phyloP scores from a whole-genome alignment of 2,113 vertebrate species.

The Thamnaconus septentrionalis region DNA sequence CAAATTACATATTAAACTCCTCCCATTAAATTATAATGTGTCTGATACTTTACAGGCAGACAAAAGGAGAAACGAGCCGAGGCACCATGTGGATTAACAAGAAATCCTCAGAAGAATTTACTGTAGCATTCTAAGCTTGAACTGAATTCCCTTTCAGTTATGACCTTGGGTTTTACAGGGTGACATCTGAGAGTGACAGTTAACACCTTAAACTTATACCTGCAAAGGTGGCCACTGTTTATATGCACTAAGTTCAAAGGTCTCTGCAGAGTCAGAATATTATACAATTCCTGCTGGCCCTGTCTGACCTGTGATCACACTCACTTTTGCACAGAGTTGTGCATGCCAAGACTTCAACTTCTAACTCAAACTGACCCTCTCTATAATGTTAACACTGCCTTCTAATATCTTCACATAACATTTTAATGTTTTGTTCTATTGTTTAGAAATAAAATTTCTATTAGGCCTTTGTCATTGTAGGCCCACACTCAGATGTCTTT shows the following conservation, averaged over 20 bases:
- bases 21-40: conserved; percentile 16
- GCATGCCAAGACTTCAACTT: neutral
- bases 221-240: conserved; percentile 13
- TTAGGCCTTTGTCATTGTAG: neutral
- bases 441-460: neutral
- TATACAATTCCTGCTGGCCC: conserved; percentile 14
- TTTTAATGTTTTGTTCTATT: too few species aligned
- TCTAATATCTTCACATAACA: too few species aligned
- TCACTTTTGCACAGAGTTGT: neutral
- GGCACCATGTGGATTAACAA: too few species aligned
- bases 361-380: conserved; percentile 4
- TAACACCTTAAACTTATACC: neutral
- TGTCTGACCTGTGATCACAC: conserved; percentile 6
- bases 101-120: neutral
- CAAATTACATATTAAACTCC: conserved; percentile 28
- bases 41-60: conserved; percentile 12
- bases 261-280: conserved; percentile 1
- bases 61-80: conserved; percentile 20
- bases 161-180: conserved; percentile 30
- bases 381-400: neutral
- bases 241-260: conserved; percentile 16
- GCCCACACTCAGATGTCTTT: neutral
- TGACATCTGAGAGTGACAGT: conserved; percentile 28
- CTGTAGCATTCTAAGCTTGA: neutral
- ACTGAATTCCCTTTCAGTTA: conserved; percentile 1